phyloP scores from a whole-genome alignment of 2,888 invertebrate species.

The Bombylius major region DNA sequence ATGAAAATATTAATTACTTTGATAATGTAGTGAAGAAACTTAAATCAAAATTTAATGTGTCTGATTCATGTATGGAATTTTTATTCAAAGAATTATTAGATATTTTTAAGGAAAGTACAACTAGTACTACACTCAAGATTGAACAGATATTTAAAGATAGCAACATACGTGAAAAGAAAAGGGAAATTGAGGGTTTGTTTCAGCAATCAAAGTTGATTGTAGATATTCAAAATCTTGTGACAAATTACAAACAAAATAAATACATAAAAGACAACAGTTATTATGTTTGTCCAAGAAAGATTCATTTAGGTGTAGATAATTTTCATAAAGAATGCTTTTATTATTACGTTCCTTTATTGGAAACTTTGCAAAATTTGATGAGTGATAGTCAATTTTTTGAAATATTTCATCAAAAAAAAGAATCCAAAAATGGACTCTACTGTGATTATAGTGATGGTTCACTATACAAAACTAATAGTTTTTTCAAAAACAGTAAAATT shows the following conservation, averaged over 20 bases:
- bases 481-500: conserved; percentile 9
- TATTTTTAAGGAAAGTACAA: no score
- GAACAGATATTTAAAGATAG: no score
- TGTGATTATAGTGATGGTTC: conserved; percentile 4
- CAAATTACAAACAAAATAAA: neutral
- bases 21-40: no score
- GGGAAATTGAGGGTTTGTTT: no score
- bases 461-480: conserved; percentile 9
- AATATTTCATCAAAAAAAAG: neutral
- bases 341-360: conserved; percentile 9
- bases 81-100: no score
- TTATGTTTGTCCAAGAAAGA: conserved; percentile 2
- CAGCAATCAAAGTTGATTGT: no score
- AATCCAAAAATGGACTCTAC: neutral
- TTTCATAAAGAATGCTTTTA: conserved; percentile 6
- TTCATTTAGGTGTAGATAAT: conserved; percentile 3
- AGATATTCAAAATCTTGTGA: no score
- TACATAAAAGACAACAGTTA: neutral
- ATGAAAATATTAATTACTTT: no score
- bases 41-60: no score
- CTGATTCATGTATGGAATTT: no score
- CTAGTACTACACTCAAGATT: no score
- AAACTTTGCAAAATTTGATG: conserved; percentile 7
- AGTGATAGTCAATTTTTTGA: conserved; percentile 4
- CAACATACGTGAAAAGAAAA: no score